Base-by-base conservation (phyloP, 2,888 invertebrate species). In the Caenorhabditis imperialis region DNA sequence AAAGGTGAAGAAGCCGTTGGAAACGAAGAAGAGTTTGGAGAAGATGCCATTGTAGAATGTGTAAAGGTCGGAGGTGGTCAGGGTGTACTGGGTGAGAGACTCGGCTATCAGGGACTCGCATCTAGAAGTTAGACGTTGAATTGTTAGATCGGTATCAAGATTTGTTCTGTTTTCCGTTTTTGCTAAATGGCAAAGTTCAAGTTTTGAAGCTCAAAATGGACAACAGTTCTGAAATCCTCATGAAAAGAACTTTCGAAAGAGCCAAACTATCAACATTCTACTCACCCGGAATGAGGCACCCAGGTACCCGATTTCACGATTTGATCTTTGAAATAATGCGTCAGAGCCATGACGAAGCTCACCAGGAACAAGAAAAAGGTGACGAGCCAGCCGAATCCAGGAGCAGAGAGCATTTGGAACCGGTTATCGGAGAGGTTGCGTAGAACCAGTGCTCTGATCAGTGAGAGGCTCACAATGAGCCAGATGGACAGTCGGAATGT, bases 381-480 rank as follows among this genome's bases (percentile, higher is more conserved):
- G 16, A 65, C 40, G 30, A 65, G 40, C 65, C 65, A 65, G 33
- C 65, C 65, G 30, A 65, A 65, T 16, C 50, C 65, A 0, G 65
- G 65, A 25, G 65, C 65, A 5, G 57, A 65, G 33, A 65, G 40
- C 55, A 65, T 65, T 65, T 65, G 65, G 25, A 57, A 65, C 12
- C 57, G 55, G n/a, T 65, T 65, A 38, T 65, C 65, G 8, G 45
- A 12, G 4, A 57, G 40, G 14, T 50, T 65, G 12, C 23, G 55
- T 18, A 65, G 48, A 3, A 57, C 57, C 5, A 35, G 27, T 0
- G 44, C 65, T 23, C 65, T 55, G 10, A 65, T 42, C 12, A 57
- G 4, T 6, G 65, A 45, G 12, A 65, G 48, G 3, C 50, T 25
- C 0, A 65, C 55, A 20, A 42, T 57, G 10, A 65, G 65, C 48